Evolutionary conservation across 1,140 invertebrate genomes (phyloP), one percentile per base, ranked within the genome.

Genomic region (Nasonia giraulti): DNA sequence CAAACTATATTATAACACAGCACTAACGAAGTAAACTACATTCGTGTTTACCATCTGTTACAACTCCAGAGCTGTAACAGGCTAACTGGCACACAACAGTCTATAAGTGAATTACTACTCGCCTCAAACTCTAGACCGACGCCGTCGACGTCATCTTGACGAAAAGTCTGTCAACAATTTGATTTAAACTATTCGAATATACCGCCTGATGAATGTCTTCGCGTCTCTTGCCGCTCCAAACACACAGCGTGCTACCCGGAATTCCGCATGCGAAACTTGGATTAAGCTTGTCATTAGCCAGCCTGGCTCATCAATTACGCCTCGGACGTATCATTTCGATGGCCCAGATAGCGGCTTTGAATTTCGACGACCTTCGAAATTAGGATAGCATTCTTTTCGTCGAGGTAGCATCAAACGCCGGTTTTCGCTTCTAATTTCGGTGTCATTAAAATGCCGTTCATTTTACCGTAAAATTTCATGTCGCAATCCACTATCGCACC

Each of bases 81-180:
- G 55, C 55, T 62, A 7, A 62, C 55, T 62, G 17, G 20, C 68
- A 31, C 12, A 31, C 10, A 27, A 33, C 73, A 40, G 7, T 75
- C 5, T 44, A 20, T 40, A 37, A 75, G 17, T 75, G 73, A 11
- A 75, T 75, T 75, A 40, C 14, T 44, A 75, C 31, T 40, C 14
- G 11, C 10, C 31, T 33, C 17, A 20, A n/a, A 62, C 55, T 62
- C 55, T 62, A 17, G 20, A 55, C 12, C 17, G 4, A 4, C 50
- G 17, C 11, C 55, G 55, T 20, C 4, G 55, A 62, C 55, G 17
- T 14, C 73, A 14, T n/a, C 73, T 40, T 40, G 33, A 44, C 37
- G 31, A 75, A 75, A 71, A 37, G 73, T 40, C 73, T 44, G 20
- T 8, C 31, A 40, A 10, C 73, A 75, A 75, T 75, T 75, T 75